phyloP scores from a whole-genome alignment of 2,113 vertebrate species.

The Genyomyrus donnyi region DNA sequence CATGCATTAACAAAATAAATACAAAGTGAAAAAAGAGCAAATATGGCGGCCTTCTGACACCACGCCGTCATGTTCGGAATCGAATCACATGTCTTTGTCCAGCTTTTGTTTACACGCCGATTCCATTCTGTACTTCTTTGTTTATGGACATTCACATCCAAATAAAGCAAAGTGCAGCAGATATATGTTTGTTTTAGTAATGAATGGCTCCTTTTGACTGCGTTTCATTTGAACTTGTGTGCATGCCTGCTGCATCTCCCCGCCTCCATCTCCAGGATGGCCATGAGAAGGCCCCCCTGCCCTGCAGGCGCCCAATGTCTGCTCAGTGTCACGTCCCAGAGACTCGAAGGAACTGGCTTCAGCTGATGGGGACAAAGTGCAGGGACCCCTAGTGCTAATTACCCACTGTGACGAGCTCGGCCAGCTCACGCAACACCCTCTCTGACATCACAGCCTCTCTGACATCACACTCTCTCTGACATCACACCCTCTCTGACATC shows the following conservation, averaged over 20 bases:
- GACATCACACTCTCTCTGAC: background rate
- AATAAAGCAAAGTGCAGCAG: constrained; percentile 17
- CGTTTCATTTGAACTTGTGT: background rate
- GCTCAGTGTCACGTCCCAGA: constrained; percentile 61
- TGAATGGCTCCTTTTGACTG: background rate
- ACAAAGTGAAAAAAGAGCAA: background rate
- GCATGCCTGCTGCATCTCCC: constrained; percentile 3
- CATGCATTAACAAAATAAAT: constrained; percentile 38
- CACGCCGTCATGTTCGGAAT: constrained; percentile 40
- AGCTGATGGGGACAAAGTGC: constrained; percentile 51
- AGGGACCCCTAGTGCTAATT: constrained; percentile 36
- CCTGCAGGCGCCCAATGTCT: constrained; percentile 46
- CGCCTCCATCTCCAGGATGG: constrained; percentile 6
- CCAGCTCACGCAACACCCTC: constrained; percentile 8
- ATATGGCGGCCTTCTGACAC: constrained; percentile 9
- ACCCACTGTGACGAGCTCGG: constrained; percentile 31
- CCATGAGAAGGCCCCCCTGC: constrained; percentile 10
- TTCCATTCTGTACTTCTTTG: constrained; percentile 30
- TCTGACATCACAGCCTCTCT: constrained; percentile 8
- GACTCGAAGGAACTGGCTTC: constrained; percentile 55
- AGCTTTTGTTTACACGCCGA: constrained; percentile 40
- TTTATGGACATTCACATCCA: constrained; percentile 40
- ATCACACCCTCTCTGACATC: constrained; percentile 23
- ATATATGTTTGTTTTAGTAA: background rate
- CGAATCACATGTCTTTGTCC: constrained; percentile 32